Conservation (phyloP, 2,888 invertebrate species). For the Agelastica alni region DNA sequence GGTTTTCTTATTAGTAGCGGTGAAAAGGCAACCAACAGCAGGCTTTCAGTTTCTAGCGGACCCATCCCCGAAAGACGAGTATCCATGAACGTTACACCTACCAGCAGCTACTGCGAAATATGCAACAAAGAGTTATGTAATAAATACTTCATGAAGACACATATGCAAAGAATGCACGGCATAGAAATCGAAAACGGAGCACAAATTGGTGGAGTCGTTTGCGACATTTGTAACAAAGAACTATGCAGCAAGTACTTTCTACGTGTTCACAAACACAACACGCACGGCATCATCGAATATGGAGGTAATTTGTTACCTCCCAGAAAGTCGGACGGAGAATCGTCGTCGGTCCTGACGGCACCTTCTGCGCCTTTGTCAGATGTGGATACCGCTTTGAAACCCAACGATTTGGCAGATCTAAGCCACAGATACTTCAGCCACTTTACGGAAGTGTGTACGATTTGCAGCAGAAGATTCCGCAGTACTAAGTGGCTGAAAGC, state of each 20-base stretch:
- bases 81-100: slow-evolving; percentile 67
- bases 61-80: slow-evolving; percentile 60
- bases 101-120: slow-evolving; percentile 93
- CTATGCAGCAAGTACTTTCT: slow-evolving; percentile 97
- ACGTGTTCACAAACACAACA: slow-evolving; percentile 96
- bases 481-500: slow-evolving; percentile 87
- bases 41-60: slow-evolving; percentile 41
- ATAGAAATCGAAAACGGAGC: slow-evolving; percentile 92
- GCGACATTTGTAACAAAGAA: slow-evolving; percentile 98
- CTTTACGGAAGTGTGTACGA: slow-evolving; percentile 77
- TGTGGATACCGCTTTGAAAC: slow-evolving; percentile 59
- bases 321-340: slow-evolving; percentile 53
- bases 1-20: slow-evolving; percentile 55
- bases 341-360: slow-evolving; percentile 46
- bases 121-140: slow-evolving; percentile 99
- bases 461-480: slow-evolving; percentile 85
- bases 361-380: slow-evolving; percentile 41
- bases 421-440: slow-evolving; percentile 68
- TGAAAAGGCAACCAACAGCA: slow-evolving; percentile 56
- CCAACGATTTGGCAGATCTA: slow-evolving; percentile 62
- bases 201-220: slow-evolving; percentile 90
- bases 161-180: slow-evolving; percentile 98
- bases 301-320: slow-evolving; percentile 59
- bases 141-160: slow-evolving; percentile 99
- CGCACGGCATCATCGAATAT: slow-evolving; percentile 93